phyloP scores from a whole-genome alignment of 2,888 invertebrate genomes.

The Rhagonycha lutea region DNA sequence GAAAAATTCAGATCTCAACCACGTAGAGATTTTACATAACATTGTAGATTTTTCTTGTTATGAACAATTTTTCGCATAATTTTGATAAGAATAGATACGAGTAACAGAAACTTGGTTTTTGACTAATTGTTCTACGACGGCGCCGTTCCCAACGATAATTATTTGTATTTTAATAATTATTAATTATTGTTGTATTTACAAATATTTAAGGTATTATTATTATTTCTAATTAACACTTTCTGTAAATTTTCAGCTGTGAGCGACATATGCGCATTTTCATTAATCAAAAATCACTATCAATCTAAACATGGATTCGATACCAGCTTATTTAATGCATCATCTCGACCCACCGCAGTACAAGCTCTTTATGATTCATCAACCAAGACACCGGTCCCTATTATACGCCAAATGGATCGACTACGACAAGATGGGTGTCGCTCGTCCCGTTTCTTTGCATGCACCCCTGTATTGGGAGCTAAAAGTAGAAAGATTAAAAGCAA shows the following conservation, averaged over 20 bases:
- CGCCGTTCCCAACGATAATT: too few species aligned
- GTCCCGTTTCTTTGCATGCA: constrained; percentile 77
- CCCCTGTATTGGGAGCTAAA: constrained; percentile 77
- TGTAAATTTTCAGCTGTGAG: constrained; percentile 85
- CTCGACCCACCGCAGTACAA: constrained; percentile 75
- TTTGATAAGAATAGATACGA: too few species aligned
- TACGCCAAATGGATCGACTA: constrained; percentile 69
- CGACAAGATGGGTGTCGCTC: constrained; percentile 66
- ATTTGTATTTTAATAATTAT: too few species aligned
- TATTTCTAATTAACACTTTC: not conserved
- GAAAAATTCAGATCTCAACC: too few species aligned
- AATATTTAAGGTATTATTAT: not conserved
- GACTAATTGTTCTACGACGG: too few species aligned
- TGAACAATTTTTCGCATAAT: too few species aligned
- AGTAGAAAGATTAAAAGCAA: constrained; percentile 69
- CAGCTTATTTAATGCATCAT: constrained; percentile 74
- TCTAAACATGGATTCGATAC: constrained; percentile 71
- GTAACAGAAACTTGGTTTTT: too few species aligned
- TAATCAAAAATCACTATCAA: constrained; percentile 77
- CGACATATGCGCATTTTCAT: constrained; percentile 85
- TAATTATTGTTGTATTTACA: not conserved
- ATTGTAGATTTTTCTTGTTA: too few species aligned
- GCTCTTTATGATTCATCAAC: constrained; percentile 81
- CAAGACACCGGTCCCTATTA: constrained; percentile 64
- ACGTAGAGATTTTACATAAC: too few species aligned